These are phyloP conservation scores for Stenurella melanura DNA, from an alignment of 2,888 invertebrate species.

Conservation along the genomic window DNA sequence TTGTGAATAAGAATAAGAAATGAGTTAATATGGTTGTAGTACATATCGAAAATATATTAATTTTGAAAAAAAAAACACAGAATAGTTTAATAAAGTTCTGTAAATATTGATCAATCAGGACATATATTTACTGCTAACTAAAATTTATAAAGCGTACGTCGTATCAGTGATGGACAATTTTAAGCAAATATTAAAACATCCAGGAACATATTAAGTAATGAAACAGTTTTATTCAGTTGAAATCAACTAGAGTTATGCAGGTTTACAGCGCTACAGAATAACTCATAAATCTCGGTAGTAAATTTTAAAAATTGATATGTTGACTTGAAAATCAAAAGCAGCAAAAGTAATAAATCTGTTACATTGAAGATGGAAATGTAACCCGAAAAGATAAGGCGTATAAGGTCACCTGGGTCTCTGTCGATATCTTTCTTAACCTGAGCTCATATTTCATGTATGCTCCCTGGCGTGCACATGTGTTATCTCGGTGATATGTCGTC, in stretches of 20 bases:
- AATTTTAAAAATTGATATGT: conserved; percentile 42
- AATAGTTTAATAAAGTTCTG: no score
- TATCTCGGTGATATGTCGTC: conserved; percentile 65
- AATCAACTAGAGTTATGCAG: conserved; percentile 27
- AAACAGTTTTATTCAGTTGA: neutral
- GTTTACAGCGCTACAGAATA: conserved; percentile 22
- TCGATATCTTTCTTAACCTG: conserved; percentile 60
- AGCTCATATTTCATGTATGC: conserved; percentile 64
- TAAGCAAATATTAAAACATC: neutral
- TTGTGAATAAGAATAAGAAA: no score
- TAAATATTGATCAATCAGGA: no score
- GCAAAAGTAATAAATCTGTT: conserved; percentile 64
- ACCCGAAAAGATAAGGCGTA: conserved; percentile 50
- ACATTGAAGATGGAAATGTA: conserved; percentile 52
- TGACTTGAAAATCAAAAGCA: conserved; percentile 53
- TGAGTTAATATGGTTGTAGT: no score
- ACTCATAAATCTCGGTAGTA: conserved; percentile 35
- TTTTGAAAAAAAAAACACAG: no score
- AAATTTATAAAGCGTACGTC: no score
- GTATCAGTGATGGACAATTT: neutral
- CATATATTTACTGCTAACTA: no score
- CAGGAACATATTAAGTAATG: neutral
- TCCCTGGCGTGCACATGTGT: conserved; percentile 59
- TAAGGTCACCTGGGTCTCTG: conserved; percentile 60
- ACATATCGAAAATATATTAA: no score